Base-by-base conservation (phyloP, 1,140 invertebrate species). In the Leptinotarsa lineolata region DNA sequence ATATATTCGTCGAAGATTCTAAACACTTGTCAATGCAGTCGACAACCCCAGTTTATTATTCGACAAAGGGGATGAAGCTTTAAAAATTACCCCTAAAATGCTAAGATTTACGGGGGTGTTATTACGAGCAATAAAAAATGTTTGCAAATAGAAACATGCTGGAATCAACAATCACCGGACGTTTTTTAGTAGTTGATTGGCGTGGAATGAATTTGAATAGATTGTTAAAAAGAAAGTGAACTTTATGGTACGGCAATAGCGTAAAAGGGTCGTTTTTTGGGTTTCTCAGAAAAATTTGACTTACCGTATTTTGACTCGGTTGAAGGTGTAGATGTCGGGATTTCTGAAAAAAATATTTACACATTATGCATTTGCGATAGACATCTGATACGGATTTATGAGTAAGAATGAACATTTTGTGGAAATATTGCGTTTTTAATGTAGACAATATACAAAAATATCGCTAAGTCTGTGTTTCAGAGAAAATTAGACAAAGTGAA, bases 281-380 rank as follows among this genome's bases (percentile, higher is more conserved):
- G n/a, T 13, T 66, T 45, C 64, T 45, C 1, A 66, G 69, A 72
- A 73, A n/a, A 65, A 54, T 54, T 54, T 18, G n/a, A 54, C 78
- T 79, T 74, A 79, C 78, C 78, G 44, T 78, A 79, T 71, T 77
- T 77, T 48, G 77, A 75, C 20, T 79, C 78, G 8, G 72, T 72
- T 45, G 73, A 59, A 5, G 77, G 74, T 24, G 74, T 75, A 20
- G 78, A 78, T 21, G 65, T 73, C 44, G 78, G 58, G n/a, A 79
- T 75, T 60, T 79, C 78, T 79, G 78, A 13, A 79, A 79, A 20
- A 68, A 74, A 73, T 13, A 48, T 15, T 18, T 4, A 59, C 30
- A 39, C 30, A 39, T 39, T 39, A 39, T 11, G 3, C 8, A 39
- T 11, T 11, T 39, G 30, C 8, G 2, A 11, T 11, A 39, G 30